Conservation (phyloP, 2,113 vertebrate genomes). For the Petrocephalus microphthalmus region DNA sequence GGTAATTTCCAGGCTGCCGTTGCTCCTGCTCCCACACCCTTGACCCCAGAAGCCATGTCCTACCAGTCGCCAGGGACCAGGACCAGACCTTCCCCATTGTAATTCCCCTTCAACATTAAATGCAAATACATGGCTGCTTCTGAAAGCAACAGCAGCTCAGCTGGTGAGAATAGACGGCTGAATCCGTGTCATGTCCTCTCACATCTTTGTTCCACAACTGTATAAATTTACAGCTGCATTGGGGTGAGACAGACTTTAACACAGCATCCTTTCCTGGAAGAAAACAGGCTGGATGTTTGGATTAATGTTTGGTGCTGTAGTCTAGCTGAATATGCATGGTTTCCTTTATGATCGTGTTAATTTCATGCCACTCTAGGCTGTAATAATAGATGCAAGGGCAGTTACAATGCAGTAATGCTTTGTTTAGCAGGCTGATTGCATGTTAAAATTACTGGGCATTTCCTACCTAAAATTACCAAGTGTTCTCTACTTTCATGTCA, state of each 20-base stretch:
- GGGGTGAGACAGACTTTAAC: neutral
- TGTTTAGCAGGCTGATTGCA: neutral
- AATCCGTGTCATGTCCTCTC: neutral
- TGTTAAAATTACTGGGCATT: neutral
- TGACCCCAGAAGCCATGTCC: slow-evolving; percentile 45
- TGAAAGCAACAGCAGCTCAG: neutral
- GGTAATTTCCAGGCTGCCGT: slow-evolving; percentile 52
- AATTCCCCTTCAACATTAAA: neutral
- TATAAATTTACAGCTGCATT: neutral
- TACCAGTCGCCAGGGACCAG: slow-evolving; percentile 26
- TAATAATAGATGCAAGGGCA: neutral
- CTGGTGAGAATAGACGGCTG: neutral
- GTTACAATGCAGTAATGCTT: neutral
- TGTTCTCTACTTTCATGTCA: neutral
- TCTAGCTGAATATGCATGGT: neutral
- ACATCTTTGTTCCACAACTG: neutral
- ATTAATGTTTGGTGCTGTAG: neutral
- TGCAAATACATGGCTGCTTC: neutral
- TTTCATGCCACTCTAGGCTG: neutral
- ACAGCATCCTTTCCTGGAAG: neutral
- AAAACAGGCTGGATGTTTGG: neutral
- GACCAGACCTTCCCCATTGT: slow-evolving; percentile 17
- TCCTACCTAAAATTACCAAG: neutral
- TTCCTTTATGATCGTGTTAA: neutral
- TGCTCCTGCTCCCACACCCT: slow-evolving; percentile 48